Evolutionary conservation across 2,888 invertebrate species (phyloP).

Genomic region (Cephus nigrinus): DNA sequence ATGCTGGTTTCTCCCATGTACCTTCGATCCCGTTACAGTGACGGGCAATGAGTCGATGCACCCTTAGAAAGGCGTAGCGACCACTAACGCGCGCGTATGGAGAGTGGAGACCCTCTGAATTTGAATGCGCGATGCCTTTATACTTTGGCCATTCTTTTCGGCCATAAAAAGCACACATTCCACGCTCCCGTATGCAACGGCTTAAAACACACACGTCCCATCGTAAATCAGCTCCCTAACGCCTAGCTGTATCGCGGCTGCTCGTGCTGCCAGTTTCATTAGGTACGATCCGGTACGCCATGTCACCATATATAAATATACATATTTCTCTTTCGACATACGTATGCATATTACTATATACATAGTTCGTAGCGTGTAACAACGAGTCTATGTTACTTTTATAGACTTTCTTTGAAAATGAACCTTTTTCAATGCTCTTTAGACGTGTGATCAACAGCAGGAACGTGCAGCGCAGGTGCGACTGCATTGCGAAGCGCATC

Average conservation of each 20-base stretch:
- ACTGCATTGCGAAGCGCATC: not conserved
- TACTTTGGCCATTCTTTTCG: constrained; percentile 51
- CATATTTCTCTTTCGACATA: not conserved
- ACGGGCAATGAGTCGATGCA: constrained; percentile 47
- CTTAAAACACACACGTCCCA: constrained; percentile 47
- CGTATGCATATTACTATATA: not conserved
- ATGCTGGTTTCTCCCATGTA: constrained; percentile 39
- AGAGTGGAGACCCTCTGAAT: constrained; percentile 52
- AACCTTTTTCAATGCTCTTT: too few relatives aligned
- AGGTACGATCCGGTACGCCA: constrained; percentile 8
- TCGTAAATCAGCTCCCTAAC: constrained; percentile 52
- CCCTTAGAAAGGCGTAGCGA: constrained; percentile 42
- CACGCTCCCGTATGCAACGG: constrained; percentile 44
- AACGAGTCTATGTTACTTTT: not conserved
- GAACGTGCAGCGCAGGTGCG: not conserved
- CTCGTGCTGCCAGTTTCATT: constrained; percentile 27
- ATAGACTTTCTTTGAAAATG: too few relatives aligned
- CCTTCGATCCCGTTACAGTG: constrained; percentile 43
- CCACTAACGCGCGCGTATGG: constrained; percentile 40
- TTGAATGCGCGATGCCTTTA: constrained; percentile 55
- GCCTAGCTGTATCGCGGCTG: constrained; percentile 27
- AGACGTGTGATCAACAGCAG: not conserved
- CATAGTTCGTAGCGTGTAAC: not conserved
- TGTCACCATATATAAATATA: not conserved
- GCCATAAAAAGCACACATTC: constrained; percentile 56